Base-by-base conservation (phyloP, 2,113 vertebrate species). In the Anolis sagrei region DNA sequence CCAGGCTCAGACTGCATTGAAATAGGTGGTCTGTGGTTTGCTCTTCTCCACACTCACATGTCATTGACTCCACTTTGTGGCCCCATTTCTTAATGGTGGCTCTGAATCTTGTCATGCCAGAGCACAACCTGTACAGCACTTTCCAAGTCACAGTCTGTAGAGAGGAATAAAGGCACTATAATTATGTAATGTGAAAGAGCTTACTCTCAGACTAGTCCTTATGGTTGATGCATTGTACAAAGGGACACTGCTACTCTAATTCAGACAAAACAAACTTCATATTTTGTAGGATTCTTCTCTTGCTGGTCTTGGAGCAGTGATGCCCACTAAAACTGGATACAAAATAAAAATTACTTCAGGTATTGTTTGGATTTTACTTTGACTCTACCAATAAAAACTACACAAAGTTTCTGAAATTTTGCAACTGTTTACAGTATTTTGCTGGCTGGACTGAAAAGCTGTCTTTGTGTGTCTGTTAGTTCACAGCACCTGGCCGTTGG, bases 351-450 rank as follows among this genome's bases (percentile, higher is more conserved):
- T 76, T 69, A 39, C 9, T 39, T 9, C n/a, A 70, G 5, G 66
- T 7, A 2, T n/a, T 44, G 7, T 25, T 8, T 44, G 39, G 23
- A 23, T n/a, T 87, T 72, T 81, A 1, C 32, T 7, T 54, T 14
- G 29, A 19, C 0, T 48, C 0, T 1, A 39, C 49, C 1, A 32
- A 48, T 49, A 5, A 25, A 6, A 10, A 27, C 80, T 69, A 11
- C 51, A 70, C 48, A 7, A 11, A 69, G 25, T n/a, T 86, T 29
- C 48, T 77, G 27, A 49, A 49, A 77, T 0, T 0, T 36, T 58
- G 6, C 61, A 88, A 0, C 0, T 0, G n/a, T 3, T 48, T 4
- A 4, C 7, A 16, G 21, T 16, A 27, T 82, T 74, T 27, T 88
- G 34, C 3, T 6, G 0, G 2, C 39, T 61, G 34, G 18, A 3